Percentiles rank a stretch among this genome's conserved stretches.
These are phyloP conservation scores for Puffinus mauretanicus DNA, from an alignment of 2,113 vertebrate genomes.

Conservation along the genomic window DNA sequence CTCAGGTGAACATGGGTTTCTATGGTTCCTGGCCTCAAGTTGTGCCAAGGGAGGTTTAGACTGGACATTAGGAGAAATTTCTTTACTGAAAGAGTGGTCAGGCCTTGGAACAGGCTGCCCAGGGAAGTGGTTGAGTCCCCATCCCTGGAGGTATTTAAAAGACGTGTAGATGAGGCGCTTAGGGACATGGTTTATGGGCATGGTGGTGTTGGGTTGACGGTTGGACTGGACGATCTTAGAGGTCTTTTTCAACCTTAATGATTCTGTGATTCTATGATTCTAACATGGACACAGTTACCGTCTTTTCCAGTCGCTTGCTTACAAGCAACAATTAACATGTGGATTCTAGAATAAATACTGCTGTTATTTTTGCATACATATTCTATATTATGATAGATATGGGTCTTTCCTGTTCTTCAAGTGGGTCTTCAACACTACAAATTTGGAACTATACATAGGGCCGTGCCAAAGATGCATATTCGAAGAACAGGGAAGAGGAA, in stretches of 20 bases:
- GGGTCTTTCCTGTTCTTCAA: neutral
- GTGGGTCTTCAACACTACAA: neutral
- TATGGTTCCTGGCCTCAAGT: neutral
- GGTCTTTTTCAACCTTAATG: no score
- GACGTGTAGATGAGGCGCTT: no score
- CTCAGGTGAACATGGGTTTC: slow-evolving; percentile 54
- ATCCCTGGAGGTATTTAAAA: no score
- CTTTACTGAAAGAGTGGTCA: no score
- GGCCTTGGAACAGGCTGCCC: no score
- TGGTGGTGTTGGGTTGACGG: no score
- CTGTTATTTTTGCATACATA: neutral
- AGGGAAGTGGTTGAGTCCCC: no score
- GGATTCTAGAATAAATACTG: neutral
- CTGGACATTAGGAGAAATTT: no score
- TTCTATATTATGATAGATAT: neutral
- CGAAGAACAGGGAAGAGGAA: neutral
- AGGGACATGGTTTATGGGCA: no score
- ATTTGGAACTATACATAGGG: rapidly evolving
- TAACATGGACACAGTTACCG: neutral
- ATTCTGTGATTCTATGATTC: no score
- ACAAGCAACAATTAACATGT: neutral
- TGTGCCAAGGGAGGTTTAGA: no score
- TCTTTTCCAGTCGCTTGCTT: neutral
- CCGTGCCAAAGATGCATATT: neutral
- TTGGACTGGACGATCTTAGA: no score